phyloP scores from a whole-genome alignment of 2,113 vertebrate genomes.

The Tetrax tetrax region DNA sequence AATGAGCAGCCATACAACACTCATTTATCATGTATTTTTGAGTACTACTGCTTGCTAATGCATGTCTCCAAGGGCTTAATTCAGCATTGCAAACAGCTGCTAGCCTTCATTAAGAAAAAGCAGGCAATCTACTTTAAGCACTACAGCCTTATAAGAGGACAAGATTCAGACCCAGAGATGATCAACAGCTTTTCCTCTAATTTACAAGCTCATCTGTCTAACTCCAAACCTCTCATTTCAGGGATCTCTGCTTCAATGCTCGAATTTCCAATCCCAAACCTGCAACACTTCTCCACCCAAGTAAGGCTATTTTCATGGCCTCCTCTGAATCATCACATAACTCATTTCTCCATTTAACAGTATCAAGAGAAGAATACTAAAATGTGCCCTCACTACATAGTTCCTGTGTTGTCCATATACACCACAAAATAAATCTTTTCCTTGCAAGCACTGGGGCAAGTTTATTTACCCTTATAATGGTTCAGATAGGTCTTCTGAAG shows the following conservation, averaged over 20 bases:
- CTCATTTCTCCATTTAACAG: not conserved
- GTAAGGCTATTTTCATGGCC: not conserved
- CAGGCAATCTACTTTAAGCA: not conserved
- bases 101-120: conserved; percentile 19
- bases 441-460: not conserved
- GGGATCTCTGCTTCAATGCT: not conserved
- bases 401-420: not conserved
- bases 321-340: not conserved
- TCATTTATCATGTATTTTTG: not conserved
- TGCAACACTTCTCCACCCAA: not conserved
- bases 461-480: not conserved
- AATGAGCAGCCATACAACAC: not conserved
- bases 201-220: not conserved
- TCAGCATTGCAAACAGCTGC: conserved; percentile 29
- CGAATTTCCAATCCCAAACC: not conserved
- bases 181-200: not conserved
- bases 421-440: not conserved
- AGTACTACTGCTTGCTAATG: conserved; percentile 8
- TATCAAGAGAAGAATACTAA: not conserved
- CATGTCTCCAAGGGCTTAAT: conserved; percentile 13
- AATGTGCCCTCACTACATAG: not conserved
- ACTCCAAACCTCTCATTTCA: not conserved
- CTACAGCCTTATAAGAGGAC: not conserved
- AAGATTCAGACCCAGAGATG: not conserved
- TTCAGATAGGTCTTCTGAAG: not conserved